Conservation (phyloP, 2,888 invertebrate species). For the Terebella lapidaria region DNA sequence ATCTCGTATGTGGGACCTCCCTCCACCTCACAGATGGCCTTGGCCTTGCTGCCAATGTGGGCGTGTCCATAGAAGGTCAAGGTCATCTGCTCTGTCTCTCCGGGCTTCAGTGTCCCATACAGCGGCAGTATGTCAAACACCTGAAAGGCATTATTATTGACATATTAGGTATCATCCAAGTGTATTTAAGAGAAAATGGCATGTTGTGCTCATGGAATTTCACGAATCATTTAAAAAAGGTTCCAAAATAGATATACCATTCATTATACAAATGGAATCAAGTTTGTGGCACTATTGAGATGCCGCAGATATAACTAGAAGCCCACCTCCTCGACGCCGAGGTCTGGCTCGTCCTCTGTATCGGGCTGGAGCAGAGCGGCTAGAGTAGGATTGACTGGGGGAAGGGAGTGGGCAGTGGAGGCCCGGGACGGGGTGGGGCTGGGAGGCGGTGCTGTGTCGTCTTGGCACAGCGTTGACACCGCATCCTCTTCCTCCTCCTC, state of each 20-base stretch:
- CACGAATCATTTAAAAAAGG: too few species aligned
- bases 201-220: too few species aligned
- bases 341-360: constrained; percentile 24
- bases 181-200: too few species aligned
- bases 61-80: constrained; percentile 54
- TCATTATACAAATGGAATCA: too few species aligned
- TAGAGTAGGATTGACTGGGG: constrained; percentile 27
- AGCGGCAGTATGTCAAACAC: constrained; percentile 53
- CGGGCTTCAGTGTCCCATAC: constrained; percentile 50
- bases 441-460: background rate
- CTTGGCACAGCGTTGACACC: background rate
- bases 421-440: background rate
- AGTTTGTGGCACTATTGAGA: too few species aligned
- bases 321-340: constrained; percentile 48
- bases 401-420: constrained; percentile 3
- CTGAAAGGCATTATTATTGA: constrained; percentile 26
- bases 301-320: too few species aligned
- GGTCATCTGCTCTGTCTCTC: constrained; percentile 51
- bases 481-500: background rate
- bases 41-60: constrained; percentile 47
- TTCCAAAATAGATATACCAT: too few species aligned
- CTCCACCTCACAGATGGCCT: constrained; percentile 51
- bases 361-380: constrained; percentile 27
- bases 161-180: too few species aligned
- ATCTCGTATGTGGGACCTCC: constrained; percentile 53